phyloP scores from a whole-genome alignment of 2,888 invertebrate species.

The Mythimna ferrago region DNA sequence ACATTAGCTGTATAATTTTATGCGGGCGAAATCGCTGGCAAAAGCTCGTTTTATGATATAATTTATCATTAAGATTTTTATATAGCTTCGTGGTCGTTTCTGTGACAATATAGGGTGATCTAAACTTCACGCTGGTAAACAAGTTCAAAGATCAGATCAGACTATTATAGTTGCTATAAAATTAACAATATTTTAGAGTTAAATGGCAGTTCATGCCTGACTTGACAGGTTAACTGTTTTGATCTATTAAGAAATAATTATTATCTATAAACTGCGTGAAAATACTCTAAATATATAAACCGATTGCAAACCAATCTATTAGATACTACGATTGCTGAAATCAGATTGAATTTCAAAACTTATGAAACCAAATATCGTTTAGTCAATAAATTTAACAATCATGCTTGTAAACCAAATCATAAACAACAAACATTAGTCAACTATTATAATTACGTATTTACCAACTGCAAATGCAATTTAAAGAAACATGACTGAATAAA shows the following conservation, averaged over 20 bases:
- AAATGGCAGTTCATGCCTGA: background rate
- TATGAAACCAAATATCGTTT: background rate
- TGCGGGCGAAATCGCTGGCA: too few relatives aligned
- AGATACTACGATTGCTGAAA: conserved; percentile 35
- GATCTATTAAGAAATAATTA: background rate
- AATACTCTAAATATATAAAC: background rate
- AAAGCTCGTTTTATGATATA: background rate
- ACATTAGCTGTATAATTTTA: too few relatives aligned
- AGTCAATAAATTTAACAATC: conserved; percentile 7
- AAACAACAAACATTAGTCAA: background rate
- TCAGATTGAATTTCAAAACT: conserved; percentile 32
- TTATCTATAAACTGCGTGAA: background rate
- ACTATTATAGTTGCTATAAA: background rate
- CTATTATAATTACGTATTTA: background rate
- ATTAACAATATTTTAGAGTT: background rate
- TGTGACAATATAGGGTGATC: background rate
- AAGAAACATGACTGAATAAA: background rate
- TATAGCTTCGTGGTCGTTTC: background rate
- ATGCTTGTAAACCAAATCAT: conserved; percentile 3
- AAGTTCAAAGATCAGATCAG: conserved; percentile 5
- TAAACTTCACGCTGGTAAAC: background rate
- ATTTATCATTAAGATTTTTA: background rate
- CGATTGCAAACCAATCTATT: background rate
- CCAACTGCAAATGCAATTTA: conserved; percentile 25
- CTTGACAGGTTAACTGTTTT: background rate